Percentiles rank a stretch among this genome's conserved stretches.
Conservation (phyloP, 2,113 vertebrate genomes). For the Seriola dumerili region DNA sequence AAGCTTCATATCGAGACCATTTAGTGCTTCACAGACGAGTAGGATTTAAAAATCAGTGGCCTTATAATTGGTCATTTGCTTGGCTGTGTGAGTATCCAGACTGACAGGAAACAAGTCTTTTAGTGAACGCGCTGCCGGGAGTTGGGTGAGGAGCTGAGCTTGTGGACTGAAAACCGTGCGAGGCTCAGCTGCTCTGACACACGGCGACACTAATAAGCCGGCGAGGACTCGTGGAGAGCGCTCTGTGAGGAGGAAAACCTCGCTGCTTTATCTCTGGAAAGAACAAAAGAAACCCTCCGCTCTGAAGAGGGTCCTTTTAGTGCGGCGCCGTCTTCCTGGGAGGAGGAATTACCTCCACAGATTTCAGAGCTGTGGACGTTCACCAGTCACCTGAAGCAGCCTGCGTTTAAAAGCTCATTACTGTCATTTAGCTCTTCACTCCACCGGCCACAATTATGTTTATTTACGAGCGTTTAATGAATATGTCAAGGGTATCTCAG, state of each 20-base stretch:
- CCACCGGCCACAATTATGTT: not conserved
- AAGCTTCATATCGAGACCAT: too few relatives aligned
- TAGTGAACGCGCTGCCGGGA: not conserved
- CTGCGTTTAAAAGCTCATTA: slow-evolving; percentile 10
- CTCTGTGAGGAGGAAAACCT: not conserved
- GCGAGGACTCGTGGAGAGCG: not conserved
- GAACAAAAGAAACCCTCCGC: not conserved
- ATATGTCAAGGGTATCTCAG: slow-evolving; percentile 20
- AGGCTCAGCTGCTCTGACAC: not conserved
- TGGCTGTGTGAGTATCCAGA: too few relatives aligned
- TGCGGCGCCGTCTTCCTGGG: not conserved
- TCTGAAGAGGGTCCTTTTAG: not conserved
- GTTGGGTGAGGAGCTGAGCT: not conserved
- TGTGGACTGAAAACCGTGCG: not conserved
- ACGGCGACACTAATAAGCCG: not conserved
- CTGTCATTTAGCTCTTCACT: not conserved
- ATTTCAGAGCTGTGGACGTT: not conserved
- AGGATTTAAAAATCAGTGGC: too few relatives aligned
- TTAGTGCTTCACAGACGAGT: too few relatives aligned
- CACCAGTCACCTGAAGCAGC: not conserved
- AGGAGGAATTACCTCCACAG: not conserved
- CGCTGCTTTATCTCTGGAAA: not conserved
- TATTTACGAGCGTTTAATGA: slow-evolving; percentile 53
- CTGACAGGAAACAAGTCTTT: not conserved
- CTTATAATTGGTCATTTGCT: too few relatives aligned